These are phyloP conservation scores for Mus musculus DNA, from an alignment of 2,113 vertebrate genomes.

Conservation along the genomic window DNA sequence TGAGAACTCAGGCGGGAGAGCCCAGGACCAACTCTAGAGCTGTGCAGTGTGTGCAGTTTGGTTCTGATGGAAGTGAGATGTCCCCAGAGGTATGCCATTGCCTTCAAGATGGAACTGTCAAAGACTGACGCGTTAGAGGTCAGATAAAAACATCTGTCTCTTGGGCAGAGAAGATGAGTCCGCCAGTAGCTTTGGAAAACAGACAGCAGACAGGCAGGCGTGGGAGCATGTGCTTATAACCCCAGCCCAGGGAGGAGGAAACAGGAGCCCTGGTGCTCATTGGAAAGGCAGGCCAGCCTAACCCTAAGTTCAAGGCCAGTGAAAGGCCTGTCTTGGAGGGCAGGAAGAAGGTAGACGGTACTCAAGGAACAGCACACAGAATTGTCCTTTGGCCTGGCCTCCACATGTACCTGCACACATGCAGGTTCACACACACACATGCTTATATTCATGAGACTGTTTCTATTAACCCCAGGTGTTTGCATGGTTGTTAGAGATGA, in stretches of 20 bases:
- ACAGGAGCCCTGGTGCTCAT: neutral
- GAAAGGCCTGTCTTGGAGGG: neutral
- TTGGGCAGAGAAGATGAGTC: neutral
- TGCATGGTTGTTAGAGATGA: neutral
- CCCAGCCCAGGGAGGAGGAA: too few relatives aligned
- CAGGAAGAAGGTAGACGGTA: neutral
- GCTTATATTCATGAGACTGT: too few relatives aligned
- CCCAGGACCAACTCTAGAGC: neutral
- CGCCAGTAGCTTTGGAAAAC: neutral
- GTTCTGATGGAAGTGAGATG: neutral
- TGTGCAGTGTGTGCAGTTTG: too few relatives aligned
- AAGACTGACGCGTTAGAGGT: neutral
- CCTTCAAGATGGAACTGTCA: constrained; percentile 42
- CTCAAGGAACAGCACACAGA: neutral
- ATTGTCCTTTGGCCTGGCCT: neutral
- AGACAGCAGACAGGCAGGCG: neutral
- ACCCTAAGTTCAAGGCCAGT: neutral
- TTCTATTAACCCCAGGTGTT: neutral
- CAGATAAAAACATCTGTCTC: neutral
- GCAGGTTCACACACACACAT: neutral
- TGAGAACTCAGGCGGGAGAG: neutral
- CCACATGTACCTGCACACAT: neutral
- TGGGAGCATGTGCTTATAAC: neutral
- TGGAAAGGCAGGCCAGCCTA: neutral
- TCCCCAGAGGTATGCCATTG: neutral